phyloP scores from a whole-genome alignment of 1,140 invertebrate genomes.

The Antheraea pernyi region DNA sequence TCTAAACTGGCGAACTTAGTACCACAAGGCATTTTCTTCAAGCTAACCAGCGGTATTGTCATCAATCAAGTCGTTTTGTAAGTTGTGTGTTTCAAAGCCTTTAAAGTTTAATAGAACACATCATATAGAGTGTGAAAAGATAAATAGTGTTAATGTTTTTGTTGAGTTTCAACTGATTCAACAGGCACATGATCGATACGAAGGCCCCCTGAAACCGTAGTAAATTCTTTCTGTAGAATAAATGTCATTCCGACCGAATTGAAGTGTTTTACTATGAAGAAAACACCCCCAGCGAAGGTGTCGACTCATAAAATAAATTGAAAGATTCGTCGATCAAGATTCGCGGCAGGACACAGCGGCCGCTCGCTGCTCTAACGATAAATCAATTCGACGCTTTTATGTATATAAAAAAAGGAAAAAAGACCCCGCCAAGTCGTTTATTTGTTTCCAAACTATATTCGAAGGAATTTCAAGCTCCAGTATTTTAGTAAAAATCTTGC shows the following conservation, averaged over 20 bases:
- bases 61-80: too few species aligned
- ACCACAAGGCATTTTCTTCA: too few species aligned
- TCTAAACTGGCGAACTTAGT: too few species aligned
- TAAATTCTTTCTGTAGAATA: constrained; percentile 30
- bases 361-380: constrained; percentile 57
- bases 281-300: constrained; percentile 47
- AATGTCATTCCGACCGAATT: constrained; percentile 32
- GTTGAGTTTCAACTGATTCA: not conserved
- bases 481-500: constrained; percentile 65
- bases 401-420: constrained; percentile 66
- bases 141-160: too few species aligned
- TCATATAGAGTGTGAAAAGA: too few species aligned
- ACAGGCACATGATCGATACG: not conserved
- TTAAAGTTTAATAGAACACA: too few species aligned
- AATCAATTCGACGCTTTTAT: constrained; percentile 73
- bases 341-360: constrained; percentile 54
- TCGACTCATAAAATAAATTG: constrained; percentile 75
- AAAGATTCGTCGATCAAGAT: constrained; percentile 70
- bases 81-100: too few species aligned
- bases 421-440: constrained; percentile 62
- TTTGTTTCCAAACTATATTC: constrained; percentile 74
- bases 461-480: constrained; percentile 48
- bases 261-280: constrained; percentile 35
- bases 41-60: too few species aligned
- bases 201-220: constrained; percentile 5